Evolutionary conservation across 2,113 vertebrate species (phyloP).

Genomic region (Saccopteryx bilineata): DNA sequence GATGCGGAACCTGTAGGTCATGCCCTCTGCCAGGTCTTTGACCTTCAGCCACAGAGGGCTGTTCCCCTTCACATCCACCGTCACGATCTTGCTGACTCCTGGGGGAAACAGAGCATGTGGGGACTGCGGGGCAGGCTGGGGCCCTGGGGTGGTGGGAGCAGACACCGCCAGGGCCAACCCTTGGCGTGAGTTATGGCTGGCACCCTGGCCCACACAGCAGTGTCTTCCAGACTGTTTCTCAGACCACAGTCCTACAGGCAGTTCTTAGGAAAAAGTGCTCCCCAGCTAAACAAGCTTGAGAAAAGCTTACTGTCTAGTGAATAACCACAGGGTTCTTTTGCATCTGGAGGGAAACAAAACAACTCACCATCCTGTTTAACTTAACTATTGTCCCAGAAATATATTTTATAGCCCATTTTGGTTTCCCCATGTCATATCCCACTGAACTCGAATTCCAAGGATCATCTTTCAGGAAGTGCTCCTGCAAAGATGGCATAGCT

Average conservation of each 20-base stretch:
- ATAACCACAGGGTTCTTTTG: neutral
- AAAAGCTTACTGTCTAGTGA: neutral
- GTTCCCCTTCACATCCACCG: slow-evolving; percentile 96
- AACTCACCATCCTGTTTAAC: neutral
- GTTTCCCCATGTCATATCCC: accelerated
- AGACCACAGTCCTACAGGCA: neutral
- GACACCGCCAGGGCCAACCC: neutral
- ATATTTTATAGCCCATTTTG: accelerated
- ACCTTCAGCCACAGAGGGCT: slow-evolving; percentile 97
- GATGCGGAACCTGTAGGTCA: slow-evolving; percentile 96
- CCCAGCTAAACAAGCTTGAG: accelerated
- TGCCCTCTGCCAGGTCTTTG: slow-evolving; percentile 94
- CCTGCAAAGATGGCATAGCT: neutral
- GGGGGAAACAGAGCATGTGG: slow-evolving; percentile 67
- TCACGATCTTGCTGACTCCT: slow-evolving; percentile 99
- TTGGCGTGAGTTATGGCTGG: neutral
- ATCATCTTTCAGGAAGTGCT: neutral
- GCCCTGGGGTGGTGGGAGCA: accelerated
- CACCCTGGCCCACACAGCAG: accelerated
- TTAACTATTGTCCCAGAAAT: accelerated
- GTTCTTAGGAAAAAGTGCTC: neutral
- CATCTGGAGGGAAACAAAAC: neutral
- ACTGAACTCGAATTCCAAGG: neutral
- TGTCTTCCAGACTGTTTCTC: neutral
- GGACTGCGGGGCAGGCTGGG: accelerated